Base-by-base conservation (phyloP, 2,113 vertebrate species). In the Cynoglossus semilaevis region DNA sequence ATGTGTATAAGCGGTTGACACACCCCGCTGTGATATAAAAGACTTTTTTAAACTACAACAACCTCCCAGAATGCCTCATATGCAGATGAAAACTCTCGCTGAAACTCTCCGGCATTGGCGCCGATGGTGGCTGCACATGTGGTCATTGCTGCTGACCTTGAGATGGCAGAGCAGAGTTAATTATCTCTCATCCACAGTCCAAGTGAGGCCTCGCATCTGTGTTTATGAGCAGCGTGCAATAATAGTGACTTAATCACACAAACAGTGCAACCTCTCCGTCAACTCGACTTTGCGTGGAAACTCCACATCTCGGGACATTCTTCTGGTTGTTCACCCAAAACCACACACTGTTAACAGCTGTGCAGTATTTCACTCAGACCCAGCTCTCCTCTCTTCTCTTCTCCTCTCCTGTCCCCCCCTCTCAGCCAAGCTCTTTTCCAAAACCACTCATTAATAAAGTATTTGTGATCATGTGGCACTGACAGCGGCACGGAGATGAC, bases 271-370 rank as follows among this genome's bases (percentile, higher is more conserved):
- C 69, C 76, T 76, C 76, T 74, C 70, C 49, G 73, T 85, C 83
- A 84, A 81, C 83, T 78, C 48, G 67, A 60, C 78, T 77, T 70
- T 69, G 83, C 75, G 79, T 87, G 85, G 85, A 85, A 85, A 84
- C 67, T 85, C 79, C 78, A 80, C 78, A 80, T 81, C 76, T 71
- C 67, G 51, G 65, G 73, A 78, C 74, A 87, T 88, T 85, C 78
- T 82, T 88, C 65, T 81, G 84, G 74, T 85, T 59, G 59, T 77
- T 83, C 69, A 70, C 76, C 72, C 75, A 76, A 29, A 77, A 83
- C 84, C 87, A 69, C 85, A 89, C 79, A 80, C 82, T 87, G 88
- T 67, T 89, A 77, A 85, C 87, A 90, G 86, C 88, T 90, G 90
- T 68, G 78, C 76, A 56, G 67, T 80, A 74, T 88, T 88, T 86